Percentiles rank a stretch among this genome's conserved stretches.
Conservation (phyloP, 2,113 vertebrate genomes). For the Colinus virginianus region DNA sequence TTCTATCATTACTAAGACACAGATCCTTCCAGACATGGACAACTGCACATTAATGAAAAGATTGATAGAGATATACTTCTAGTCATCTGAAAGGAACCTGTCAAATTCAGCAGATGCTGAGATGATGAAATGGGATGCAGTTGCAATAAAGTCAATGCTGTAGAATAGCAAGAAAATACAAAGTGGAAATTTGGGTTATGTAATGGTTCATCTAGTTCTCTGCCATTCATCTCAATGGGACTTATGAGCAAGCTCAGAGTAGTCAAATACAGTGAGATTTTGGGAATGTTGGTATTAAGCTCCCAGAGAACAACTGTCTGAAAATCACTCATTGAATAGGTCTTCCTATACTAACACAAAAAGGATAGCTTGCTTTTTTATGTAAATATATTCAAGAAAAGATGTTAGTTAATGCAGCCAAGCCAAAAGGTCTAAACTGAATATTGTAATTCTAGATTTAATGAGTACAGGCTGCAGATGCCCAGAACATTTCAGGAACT, state of each 20-base stretch:
- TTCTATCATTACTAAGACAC: neutral
- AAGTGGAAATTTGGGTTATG: neutral
- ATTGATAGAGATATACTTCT: neutral
- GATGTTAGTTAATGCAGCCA: constrained; percentile 13
- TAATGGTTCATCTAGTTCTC: neutral
- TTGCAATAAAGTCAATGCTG: neutral
- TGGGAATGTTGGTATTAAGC: neutral
- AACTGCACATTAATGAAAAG: neutral
- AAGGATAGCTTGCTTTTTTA: constrained; percentile 17
- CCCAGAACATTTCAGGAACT: neutral
- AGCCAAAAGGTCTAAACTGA: constrained; percentile 9
- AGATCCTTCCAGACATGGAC: neutral
- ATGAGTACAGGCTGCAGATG: constrained; percentile 2
- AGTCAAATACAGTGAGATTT: neutral
- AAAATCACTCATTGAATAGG: neutral
- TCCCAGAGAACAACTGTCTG: neutral
- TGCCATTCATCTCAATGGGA: constrained; percentile 12
- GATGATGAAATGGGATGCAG: neutral
- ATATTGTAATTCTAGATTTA: constrained; percentile 39
- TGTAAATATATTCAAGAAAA: constrained; percentile 49
- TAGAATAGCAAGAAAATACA: neutral
- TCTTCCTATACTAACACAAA: neutral
- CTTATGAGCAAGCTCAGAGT: neutral
- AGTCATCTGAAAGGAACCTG: neutral
- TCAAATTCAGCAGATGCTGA: neutral